These are phyloP conservation scores for Pachypanchax playfairii DNA, from an alignment of 2,113 vertebrate genomes.

Conservation along the genomic window DNA sequence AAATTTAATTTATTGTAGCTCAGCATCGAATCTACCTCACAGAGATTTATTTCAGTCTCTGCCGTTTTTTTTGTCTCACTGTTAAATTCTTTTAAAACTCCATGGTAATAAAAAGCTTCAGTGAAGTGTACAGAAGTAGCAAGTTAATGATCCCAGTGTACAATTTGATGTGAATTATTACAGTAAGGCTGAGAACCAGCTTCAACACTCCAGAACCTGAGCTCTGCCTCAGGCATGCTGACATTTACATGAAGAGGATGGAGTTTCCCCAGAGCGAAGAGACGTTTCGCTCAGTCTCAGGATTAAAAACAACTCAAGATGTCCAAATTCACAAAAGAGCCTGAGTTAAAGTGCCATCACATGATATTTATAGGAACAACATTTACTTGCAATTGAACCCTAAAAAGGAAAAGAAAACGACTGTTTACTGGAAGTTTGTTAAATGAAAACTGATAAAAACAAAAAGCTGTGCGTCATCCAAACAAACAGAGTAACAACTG, in stretches of 20 bases:
- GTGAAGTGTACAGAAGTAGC: neutral
- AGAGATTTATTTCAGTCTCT: conserved; percentile 30
- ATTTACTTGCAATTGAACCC: neutral
- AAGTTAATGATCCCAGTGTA: conserved; percentile 32
- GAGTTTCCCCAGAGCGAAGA: conserved; percentile 8
- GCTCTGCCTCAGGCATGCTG: conserved; percentile 16
- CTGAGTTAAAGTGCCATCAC: too few relatives aligned
- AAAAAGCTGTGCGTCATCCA: neutral
- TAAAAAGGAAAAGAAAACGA: neutral
- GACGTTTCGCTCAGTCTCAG: neutral
- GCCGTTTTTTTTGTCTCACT: conserved; percentile 19
- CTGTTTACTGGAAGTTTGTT: too few relatives aligned
- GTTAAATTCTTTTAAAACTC: conserved; percentile 40
- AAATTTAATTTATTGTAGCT: neutral
- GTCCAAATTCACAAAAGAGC: too few relatives aligned
- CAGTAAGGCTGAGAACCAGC: conserved; percentile 46
- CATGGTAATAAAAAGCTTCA: conserved; percentile 45
- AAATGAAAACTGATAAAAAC: neutral
- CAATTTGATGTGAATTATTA: conserved; percentile 40
- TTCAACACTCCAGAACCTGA: conserved; percentile 7
- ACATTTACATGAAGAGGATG: conserved; percentile 43
- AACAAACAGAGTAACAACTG: too few relatives aligned
- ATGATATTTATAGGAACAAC: neutral
- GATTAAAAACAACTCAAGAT: neutral
- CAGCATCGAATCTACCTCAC: conserved; percentile 15